Base-by-base conservation (phyloP, 2,888 invertebrate species). In the Zaprionus obscuricornis region DNA sequence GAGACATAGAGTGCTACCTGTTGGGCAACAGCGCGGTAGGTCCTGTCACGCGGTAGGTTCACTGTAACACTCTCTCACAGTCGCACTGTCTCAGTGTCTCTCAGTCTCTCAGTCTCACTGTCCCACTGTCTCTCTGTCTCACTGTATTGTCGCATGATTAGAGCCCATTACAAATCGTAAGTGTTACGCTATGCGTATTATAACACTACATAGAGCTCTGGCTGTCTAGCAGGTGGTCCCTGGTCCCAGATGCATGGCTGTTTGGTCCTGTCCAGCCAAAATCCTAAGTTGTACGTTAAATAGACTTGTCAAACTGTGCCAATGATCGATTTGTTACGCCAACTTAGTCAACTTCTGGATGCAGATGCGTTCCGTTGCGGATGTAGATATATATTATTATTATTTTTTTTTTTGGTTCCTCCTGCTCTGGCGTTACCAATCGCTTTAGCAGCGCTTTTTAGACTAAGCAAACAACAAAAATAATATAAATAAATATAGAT, bases 271-370 rank as follows among this genome's bases (percentile, higher is more conserved):
- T 47, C 60, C 49, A 10, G 67, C 27, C 56, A 45, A 24, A 24
- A n/a, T n/a, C n/a, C n/a, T n/a, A n/a, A n/a, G n/a, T 37, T 60
- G 60, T 50, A 26, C 33, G 27, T 31, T 39, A 74, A 86, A 87
- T 87, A 62, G 77, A 87, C 66, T 82, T 87, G 79, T 87, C 84
- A 87, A 75, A 82, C 68, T 76, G 83, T 82, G 74, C 81, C 74
- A 60, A 83, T 86, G 87, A 87, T 88, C 86, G 88, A 87, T 87
- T 87, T 74, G 87, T 59, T 67, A 88, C 87, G 82, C 79, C 85
- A 86, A 82, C 82, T 86, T 82, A 83, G 77, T 73, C 69, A 68
- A 72, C 66, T 74, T 62, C 67, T 71, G 54, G 51, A 50, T 57
- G 64, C 42, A 22, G 57, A 66, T 59, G 29, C 56, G 13, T n/a